Evolutionary conservation across 2,888 invertebrate genomes (phyloP).

Genomic region (Panzeria rudis): DNA sequence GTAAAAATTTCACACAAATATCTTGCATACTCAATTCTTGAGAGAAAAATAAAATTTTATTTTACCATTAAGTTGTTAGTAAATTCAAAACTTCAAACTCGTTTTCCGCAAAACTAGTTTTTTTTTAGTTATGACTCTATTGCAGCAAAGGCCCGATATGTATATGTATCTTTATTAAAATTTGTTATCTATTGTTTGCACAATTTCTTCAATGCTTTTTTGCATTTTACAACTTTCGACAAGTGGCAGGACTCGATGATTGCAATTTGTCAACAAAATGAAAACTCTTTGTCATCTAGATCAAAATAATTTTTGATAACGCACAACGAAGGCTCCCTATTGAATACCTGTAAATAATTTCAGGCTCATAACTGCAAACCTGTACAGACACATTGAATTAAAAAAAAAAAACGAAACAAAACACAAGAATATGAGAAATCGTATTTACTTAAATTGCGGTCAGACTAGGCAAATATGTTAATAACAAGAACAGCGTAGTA

Average conservation of each 20-base stretch:
- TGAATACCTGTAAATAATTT: constrained; percentile 57
- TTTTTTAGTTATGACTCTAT: no score
- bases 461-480: neutral
- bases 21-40: no score
- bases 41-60: no score
- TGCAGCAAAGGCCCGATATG: no score
- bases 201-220: neutral
- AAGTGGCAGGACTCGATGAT: constrained; percentile 47
- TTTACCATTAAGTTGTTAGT: no score
- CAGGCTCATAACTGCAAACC: constrained; percentile 14
- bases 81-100: no score
- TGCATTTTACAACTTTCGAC: constrained; percentile 21
- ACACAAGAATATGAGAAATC: neutral
- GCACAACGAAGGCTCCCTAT: constrained; percentile 60
- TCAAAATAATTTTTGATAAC: constrained; percentile 46
- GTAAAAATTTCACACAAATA: no score
- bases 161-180: neutral
- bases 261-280: constrained; percentile 68
- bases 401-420: neutral
- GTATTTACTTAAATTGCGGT: neutral
- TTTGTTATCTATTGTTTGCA: neutral
- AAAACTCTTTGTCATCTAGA: constrained; percentile 59
- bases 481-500: no score
- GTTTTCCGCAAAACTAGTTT: no score
- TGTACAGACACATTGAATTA: constrained; percentile 1